A percentile compares a stretch with the other conserved stretches of the same genome.
phyloP scores from a whole-genome alignment of 2,888 invertebrate species.

The Eristalis arbustorum region DNA sequence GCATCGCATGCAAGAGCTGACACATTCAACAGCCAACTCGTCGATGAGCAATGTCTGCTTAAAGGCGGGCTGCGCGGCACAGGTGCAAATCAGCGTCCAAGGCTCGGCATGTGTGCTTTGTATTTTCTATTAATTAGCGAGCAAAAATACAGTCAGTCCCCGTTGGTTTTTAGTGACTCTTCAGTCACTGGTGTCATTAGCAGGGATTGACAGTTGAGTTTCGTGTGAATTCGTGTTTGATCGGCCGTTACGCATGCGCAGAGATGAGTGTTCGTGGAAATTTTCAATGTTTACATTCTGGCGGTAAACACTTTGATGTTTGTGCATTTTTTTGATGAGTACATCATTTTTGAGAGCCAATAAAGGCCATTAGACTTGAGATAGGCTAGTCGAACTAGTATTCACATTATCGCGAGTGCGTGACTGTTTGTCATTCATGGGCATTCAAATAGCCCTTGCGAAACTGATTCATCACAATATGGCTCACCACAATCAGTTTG shows the following conservation, averaged over 20 bases:
- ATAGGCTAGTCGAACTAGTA: background rate
- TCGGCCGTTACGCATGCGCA: background rate
- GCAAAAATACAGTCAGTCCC: background rate
- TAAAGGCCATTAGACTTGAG: background rate
- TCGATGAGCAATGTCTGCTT: background rate
- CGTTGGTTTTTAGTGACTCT: background rate
- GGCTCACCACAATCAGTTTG: too few species aligned
- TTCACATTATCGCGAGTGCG: background rate
- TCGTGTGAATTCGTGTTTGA: background rate
- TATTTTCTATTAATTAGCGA: background rate
- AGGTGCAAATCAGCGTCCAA: constrained; percentile 3
- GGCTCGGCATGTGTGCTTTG: background rate
- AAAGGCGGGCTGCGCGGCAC: background rate
- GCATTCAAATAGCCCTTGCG: too few species aligned
- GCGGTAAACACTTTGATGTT: background rate
- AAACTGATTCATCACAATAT: too few species aligned
- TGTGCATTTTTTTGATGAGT: background rate
- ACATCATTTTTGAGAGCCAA: background rate
- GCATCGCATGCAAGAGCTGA: background rate
- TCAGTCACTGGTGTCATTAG: background rate
- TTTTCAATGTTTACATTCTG: background rate
- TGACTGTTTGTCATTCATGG: too few species aligned
- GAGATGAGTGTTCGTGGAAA: background rate
- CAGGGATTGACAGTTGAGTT: background rate
- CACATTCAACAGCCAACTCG: background rate